phyloP scores from a whole-genome alignment of 2,888 invertebrate species.

The Sicus ferrugineus region DNA sequence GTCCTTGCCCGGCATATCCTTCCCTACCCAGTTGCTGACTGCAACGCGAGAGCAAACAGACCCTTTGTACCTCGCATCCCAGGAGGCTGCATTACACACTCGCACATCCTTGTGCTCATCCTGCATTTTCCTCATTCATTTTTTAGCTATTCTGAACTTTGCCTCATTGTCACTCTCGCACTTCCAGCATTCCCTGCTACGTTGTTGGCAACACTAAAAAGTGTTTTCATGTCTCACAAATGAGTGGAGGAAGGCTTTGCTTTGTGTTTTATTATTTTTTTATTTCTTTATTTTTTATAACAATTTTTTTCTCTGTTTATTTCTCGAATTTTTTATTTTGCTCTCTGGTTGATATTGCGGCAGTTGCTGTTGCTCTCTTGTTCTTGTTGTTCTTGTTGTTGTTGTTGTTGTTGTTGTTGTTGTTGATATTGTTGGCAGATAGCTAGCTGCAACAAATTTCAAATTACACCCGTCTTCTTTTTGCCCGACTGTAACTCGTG shows the following conservation, averaged over 20 bases:
- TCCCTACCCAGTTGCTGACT: neutral
- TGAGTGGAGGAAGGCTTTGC: slow-evolving; percentile 1
- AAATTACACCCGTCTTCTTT: neutral
- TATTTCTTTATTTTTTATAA: neutral
- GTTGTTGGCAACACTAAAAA: slow-evolving; percentile 12
- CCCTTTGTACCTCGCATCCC: neutral
- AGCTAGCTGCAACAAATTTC: neutral
- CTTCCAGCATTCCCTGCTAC: neutral
- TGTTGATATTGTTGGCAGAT: neutral
- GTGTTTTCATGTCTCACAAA: slow-evolving; percentile 11
- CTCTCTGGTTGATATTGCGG: neutral
- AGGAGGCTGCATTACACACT: neutral
- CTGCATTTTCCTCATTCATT: neutral
- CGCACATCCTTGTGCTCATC: neutral
- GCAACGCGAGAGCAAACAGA: neutral
- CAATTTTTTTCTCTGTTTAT: neutral
- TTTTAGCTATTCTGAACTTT: neutral
- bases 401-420: neutral
- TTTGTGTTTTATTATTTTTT: neutral
- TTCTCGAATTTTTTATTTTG: neutral
- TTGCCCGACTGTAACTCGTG: neutral
- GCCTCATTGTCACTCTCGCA: slow-evolving; percentile 11
- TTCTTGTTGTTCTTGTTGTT: neutral
- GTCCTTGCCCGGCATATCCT: slow-evolving; percentile 13
- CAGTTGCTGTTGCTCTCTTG: neutral